Evolutionary conservation across 2,888 invertebrate genomes (phyloP).

Genomic region (Dryococelus australis): DNA sequence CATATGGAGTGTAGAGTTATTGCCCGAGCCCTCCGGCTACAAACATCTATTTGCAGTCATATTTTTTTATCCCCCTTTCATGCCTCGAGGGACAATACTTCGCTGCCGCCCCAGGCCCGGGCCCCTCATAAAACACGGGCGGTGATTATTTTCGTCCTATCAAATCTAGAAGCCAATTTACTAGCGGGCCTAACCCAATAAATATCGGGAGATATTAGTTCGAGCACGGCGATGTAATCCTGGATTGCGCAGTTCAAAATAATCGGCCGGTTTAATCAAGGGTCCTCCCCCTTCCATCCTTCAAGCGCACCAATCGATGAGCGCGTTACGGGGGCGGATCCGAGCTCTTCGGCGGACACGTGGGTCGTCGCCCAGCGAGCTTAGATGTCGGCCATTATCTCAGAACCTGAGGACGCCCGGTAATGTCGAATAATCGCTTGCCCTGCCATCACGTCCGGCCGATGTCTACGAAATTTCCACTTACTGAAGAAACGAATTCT

Average conservation of each 20-base stretch:
- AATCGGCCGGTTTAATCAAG: slow-evolving; percentile 25
- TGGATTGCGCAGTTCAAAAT: slow-evolving; percentile 19
- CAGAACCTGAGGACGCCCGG: background rate
- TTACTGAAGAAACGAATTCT: background rate
- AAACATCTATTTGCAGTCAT: background rate
- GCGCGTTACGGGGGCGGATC: too few species aligned
- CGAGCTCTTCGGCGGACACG: background rate
- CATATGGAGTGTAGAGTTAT: background rate
- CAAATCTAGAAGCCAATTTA: slow-evolving; percentile 30
- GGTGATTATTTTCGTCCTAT: slow-evolving; percentile 27
- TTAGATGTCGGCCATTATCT: background rate
- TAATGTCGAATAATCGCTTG: background rate
- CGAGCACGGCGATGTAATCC: slow-evolving; percentile 27
- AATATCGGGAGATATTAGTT: slow-evolving; percentile 29
- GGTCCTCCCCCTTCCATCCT: background rate
- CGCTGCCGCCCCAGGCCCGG: background rate
- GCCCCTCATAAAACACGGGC: background rate
- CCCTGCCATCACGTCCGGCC: too few species aligned
- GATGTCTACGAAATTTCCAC: too few species aligned
- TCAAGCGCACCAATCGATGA: background rate
- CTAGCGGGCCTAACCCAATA: slow-evolving; percentile 25
- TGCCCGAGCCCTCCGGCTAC: background rate
- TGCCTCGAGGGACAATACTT: background rate
- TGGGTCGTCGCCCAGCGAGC: background rate
- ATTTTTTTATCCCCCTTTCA: background rate